Conservation (phyloP, 2,113 vertebrate species). For the Thamnaconus septentrionalis region DNA sequence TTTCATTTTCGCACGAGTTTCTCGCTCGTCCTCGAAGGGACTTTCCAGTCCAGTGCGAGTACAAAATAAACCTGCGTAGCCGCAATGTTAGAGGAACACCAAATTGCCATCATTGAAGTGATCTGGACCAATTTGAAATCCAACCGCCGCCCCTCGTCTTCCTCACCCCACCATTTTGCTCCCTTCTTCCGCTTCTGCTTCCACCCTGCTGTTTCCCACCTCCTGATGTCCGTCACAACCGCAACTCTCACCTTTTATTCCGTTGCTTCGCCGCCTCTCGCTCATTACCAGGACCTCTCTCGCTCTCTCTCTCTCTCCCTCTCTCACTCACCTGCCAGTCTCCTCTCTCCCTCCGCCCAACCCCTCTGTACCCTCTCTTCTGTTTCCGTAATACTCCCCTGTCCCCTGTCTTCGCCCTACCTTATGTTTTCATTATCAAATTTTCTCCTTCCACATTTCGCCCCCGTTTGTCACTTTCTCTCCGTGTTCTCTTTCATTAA, state of each 20-base stretch:
- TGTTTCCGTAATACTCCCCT: not conserved
- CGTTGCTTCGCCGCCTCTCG: conserved; percentile 1
- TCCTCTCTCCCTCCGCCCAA: not conserved
- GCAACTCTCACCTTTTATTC: conserved; percentile 32
- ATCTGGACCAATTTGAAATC: too few species aligned
- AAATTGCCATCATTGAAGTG: too few species aligned
- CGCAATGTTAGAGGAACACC: too few species aligned
- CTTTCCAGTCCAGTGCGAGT: too few species aligned
- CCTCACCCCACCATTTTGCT: not conserved
- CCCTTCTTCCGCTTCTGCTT: not conserved
- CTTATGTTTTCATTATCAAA: not conserved
- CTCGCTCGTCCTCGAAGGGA: too few species aligned
- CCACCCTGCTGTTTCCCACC: not conserved
- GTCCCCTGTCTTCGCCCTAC: not conserved
- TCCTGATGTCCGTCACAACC: conserved; percentile 11
- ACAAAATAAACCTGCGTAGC: too few species aligned
- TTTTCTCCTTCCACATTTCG: not conserved
- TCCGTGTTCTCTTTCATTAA: not conserved
- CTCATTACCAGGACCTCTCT: conserved; percentile 7
- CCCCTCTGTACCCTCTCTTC: not conserved
- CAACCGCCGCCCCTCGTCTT: not conserved
- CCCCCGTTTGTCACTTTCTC: too few species aligned
- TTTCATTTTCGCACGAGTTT: too few species aligned
- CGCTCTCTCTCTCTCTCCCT: not conserved
- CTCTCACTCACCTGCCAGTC: not conserved